phyloP scores from a whole-genome alignment of 2,797 vertebrate genomes.

The Octomys mimax region DNA sequence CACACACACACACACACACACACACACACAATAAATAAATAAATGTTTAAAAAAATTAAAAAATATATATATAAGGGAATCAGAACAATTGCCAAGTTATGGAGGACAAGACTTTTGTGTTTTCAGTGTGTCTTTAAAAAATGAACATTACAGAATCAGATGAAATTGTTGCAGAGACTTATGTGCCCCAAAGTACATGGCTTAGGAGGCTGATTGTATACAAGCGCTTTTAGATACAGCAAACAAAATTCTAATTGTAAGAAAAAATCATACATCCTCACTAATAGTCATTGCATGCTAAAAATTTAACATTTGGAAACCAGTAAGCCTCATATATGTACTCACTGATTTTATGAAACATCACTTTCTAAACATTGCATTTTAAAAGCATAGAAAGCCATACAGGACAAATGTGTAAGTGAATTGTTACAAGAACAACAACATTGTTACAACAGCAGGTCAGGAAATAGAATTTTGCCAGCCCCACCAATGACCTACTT shows the following conservation, averaged over 20 bases:
- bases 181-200: slow-evolving; percentile 43
- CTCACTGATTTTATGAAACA: slow-evolving; percentile 32
- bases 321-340: background rate
- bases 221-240: slow-evolving; percentile 27
- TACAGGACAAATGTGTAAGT: background rate
- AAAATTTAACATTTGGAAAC: slow-evolving; percentile 58
- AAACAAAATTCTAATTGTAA: slow-evolving; percentile 62
- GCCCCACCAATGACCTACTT: background rate
- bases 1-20: too few species aligned
- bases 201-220: slow-evolving; percentile 18
- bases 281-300: background rate
- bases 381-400: slow-evolving; percentile 35
- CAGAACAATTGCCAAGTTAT: background rate
- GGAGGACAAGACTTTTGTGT: background rate
- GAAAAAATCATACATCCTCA: slow-evolving; percentile 27
- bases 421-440: slow-evolving; percentile 2
- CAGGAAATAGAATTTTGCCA: background rate
- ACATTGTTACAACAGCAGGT: background rate
- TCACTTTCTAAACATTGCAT: background rate
- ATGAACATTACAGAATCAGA: background rate
- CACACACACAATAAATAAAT: too few species aligned
- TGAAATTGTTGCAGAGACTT: slow-evolving; percentile 40
- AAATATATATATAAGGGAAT: too few species aligned
- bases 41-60: too few species aligned
- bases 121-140: slow-evolving; percentile 19